Evolutionary conservation across 1,140 invertebrate genomes (phyloP).

Genomic region (Mamestra configurata): DNA sequence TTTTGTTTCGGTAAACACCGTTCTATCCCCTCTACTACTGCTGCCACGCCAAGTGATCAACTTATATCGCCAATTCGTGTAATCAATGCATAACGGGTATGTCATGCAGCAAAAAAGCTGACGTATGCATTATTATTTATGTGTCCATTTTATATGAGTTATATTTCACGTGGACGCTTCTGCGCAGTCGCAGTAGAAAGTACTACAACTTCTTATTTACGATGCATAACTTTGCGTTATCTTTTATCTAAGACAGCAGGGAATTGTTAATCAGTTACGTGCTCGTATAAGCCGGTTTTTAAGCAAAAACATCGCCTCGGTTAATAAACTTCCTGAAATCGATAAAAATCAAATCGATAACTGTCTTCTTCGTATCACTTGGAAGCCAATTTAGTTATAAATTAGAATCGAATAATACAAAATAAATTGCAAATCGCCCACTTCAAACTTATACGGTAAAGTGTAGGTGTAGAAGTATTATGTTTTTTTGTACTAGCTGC

Average conservation of each 20-base stretch:
- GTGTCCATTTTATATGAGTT: slow-evolving; percentile 34
- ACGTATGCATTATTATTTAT: slow-evolving; percentile 31
- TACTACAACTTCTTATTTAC: slow-evolving; percentile 22
- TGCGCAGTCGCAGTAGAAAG: slow-evolving; percentile 1
- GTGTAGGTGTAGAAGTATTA: not conserved
- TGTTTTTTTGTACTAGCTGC: not conserved
- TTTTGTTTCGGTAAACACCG: not conserved
- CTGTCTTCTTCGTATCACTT: slow-evolving; percentile 5
- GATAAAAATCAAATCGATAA: slow-evolving; percentile 13
- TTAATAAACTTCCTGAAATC: slow-evolving; percentile 4
- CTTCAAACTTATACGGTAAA: not conserved
- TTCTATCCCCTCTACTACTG: not conserved
- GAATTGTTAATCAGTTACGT: slow-evolving; percentile 37
- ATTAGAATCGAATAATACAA: not conserved
- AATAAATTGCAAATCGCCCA: slow-evolving; percentile 1
- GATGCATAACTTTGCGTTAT: slow-evolving; percentile 25
- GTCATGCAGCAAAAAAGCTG: slow-evolving; percentile 24
- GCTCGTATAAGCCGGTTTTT: not conserved
- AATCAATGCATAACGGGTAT: slow-evolving; percentile 45
- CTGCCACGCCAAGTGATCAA: not conserved
- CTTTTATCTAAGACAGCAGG: slow-evolving; percentile 25
- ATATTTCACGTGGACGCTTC: slow-evolving; percentile 32
- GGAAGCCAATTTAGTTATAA: slow-evolving; percentile 1
- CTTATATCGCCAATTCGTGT: slow-evolving; percentile 40
- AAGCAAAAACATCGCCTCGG: not conserved